Conservation (phyloP, 2,797 vertebrate genomes). For the Scyliorhinus canicula region DNA sequence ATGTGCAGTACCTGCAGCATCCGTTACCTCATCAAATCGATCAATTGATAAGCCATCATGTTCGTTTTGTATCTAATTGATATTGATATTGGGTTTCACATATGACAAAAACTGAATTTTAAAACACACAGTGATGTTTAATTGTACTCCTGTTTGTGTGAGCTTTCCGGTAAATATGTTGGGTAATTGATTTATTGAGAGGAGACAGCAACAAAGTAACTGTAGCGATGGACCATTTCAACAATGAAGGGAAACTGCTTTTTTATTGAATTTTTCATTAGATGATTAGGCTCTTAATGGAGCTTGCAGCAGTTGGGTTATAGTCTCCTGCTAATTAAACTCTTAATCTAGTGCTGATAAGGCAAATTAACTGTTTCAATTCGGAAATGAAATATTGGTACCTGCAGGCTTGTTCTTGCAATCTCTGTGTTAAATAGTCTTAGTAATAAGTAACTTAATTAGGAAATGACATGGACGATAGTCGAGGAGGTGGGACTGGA, state of each 20-base stretch:
- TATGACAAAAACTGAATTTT: background rate
- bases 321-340: constrained; percentile 29
- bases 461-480: background rate
- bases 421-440: background rate
- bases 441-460: constrained; percentile 1
- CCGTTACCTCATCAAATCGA: background rate
- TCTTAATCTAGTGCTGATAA: constrained; percentile 32
- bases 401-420: constrained; percentile 14
- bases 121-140: background rate
- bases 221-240: background rate
- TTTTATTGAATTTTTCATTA: constrained; percentile 37
- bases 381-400: background rate
- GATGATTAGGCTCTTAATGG: constrained; percentile 33
- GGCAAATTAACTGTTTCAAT: constrained; percentile 32
- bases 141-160: background rate
- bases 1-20: background rate
- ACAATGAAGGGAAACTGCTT: background rate
- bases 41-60: background rate
- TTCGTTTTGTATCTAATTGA: background rate
- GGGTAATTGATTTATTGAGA: constrained; percentile 28
- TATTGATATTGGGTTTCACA: background rate
- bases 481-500: background rate
- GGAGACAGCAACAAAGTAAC: background rate
- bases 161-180: background rate
- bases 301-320: constrained; percentile 18